Conservation (phyloP, 2,113 vertebrate species). For the Mastomys coucha region DNA sequence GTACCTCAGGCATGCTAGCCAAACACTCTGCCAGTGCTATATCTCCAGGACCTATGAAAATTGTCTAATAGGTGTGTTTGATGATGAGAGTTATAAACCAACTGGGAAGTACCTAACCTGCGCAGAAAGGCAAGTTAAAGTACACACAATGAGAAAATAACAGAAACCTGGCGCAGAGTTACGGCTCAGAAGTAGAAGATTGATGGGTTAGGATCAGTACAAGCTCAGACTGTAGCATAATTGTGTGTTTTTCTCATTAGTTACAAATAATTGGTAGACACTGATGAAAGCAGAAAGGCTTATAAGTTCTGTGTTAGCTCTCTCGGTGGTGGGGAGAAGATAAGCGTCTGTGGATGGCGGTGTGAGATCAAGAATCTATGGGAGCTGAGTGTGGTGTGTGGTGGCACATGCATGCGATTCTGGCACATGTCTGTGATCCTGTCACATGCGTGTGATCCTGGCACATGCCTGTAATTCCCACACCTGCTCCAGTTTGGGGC, state of each 20-base stretch:
- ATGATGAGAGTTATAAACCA: background rate
- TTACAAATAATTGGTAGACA: background rate
- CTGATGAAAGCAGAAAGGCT: background rate
- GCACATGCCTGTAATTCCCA: background rate
- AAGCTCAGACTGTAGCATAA: background rate
- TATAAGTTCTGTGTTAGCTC: background rate
- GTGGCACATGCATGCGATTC: background rate
- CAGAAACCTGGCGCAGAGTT: background rate
- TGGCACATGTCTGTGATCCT: background rate
- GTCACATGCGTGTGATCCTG: background rate
- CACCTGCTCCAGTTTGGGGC: background rate
- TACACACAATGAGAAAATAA: background rate
- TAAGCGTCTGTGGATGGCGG: background rate
- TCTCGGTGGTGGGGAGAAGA: background rate
- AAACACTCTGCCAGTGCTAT: background rate
- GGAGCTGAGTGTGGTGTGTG: background rate
- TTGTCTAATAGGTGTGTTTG: background rate
- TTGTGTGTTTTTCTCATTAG: background rate
- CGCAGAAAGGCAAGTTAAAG: background rate
- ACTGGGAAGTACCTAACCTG: background rate
- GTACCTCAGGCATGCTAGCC: background rate
- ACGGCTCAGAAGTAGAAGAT: background rate
- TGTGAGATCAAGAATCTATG: background rate
- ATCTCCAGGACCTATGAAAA: background rate
- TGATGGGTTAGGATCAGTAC: too few species aligned